phyloP scores from a whole-genome alignment of 2,888 invertebrate species.

The Drosophila vallismaia region DNA sequence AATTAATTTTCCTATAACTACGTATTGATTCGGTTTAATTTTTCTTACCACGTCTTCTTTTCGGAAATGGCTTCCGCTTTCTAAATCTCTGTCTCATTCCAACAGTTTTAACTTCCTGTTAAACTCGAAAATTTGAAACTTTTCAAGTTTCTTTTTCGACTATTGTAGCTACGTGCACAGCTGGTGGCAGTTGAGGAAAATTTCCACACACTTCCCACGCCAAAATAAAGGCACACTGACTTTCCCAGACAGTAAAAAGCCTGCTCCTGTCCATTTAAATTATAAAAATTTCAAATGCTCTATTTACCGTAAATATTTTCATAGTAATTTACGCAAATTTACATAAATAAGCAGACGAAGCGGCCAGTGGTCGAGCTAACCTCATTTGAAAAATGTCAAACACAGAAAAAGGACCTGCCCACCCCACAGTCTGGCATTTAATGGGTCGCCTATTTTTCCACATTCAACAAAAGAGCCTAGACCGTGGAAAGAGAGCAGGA shows the following conservation, averaged over 20 bases:
- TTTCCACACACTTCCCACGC: conserved; percentile 7
- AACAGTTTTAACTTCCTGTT: conserved; percentile 51
- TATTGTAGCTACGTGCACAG: conserved; percentile 57
- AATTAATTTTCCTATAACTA: not conserved
- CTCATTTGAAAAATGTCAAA: conserved; percentile 80
- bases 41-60: not conserved
- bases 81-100: conserved; percentile 23
- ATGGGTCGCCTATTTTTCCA: conserved; percentile 42
- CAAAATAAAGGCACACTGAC: conserved; percentile 14
- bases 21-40: not conserved
- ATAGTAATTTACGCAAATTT: conserved; percentile 72
- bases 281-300: conserved; percentile 70
- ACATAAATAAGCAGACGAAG: conserved; percentile 67
- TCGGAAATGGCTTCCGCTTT: conserved; percentile 59
- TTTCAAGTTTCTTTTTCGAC: conserved; percentile 39
- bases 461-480: conserved; percentile 41
- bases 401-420: conserved; percentile 50
- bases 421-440: conserved; percentile 24
- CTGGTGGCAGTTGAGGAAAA: conserved; percentile 41
- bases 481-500: conserved; percentile 2
- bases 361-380: conserved; percentile 49
- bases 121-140: conserved; percentile 54
- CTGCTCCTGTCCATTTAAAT: conserved; percentile 42
- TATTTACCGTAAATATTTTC: conserved; percentile 77
- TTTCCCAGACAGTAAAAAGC: conserved; percentile 21